These are phyloP conservation scores for Anarhynchus alexandrinus DNA, from an alignment of 2,113 vertebrate genomes.

Conservation along the genomic window DNA sequence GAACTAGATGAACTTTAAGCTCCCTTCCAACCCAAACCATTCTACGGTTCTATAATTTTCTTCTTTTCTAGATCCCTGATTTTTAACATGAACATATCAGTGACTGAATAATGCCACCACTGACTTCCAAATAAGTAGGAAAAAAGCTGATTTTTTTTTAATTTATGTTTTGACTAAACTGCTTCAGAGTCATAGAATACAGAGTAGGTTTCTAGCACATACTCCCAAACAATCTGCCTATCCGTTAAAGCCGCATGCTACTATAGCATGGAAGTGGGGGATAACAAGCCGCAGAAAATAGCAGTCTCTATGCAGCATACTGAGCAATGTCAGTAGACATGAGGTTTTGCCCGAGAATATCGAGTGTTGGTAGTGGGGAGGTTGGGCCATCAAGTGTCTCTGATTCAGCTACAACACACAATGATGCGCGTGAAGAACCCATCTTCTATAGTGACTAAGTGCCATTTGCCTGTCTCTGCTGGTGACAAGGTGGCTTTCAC, in stretches of 20 bases:
- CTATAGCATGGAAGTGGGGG: background rate
- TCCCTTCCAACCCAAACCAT: background rate
- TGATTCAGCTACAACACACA: background rate
- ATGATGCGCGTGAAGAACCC: background rate
- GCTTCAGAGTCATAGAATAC: background rate
- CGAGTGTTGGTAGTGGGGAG: background rate
- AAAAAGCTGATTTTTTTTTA: background rate
- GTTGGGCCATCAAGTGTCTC: background rate
- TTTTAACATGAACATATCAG: background rate
- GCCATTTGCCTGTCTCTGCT: background rate
- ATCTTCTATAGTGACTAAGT: background rate
- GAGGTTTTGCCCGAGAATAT: background rate
- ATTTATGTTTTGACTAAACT: background rate
- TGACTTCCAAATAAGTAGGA: background rate
- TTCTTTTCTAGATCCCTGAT: background rate
- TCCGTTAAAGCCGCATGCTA: fast-evolving
- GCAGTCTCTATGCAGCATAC: background rate
- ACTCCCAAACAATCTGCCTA: background rate
- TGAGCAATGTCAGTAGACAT: background rate
- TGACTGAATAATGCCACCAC: background rate
- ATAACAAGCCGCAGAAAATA: background rate
- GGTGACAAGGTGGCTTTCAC: background rate
- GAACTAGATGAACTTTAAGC: background rate
- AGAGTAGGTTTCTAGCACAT: background rate
- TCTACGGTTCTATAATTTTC: background rate